These are phyloP conservation scores for Synanthedon vespiformis DNA, from an alignment of 2,888 invertebrate genomes.

Conservation along the genomic window DNA sequence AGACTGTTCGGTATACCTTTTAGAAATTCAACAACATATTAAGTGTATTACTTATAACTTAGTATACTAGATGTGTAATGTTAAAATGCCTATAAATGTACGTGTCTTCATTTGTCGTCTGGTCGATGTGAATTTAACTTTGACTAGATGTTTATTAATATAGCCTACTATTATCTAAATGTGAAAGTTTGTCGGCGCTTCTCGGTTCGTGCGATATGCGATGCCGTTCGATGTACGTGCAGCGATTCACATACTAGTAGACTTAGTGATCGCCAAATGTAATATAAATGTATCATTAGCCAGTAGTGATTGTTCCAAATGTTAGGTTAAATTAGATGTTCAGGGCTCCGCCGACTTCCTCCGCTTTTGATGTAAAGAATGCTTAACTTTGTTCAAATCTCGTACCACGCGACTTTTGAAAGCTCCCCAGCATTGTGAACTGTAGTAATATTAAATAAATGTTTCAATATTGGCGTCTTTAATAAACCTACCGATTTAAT, in stretches of 20 bases:
- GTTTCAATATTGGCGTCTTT: too few species aligned
- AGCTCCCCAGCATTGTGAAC: not conserved
- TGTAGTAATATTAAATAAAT: not conserved
- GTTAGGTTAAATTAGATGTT: slow-evolving; percentile 60
- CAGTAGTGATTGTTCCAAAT: slow-evolving; percentile 68
- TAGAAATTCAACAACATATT: slow-evolving; percentile 46
- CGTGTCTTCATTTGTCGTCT: slow-evolving; percentile 36
- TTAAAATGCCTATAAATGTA: slow-evolving; percentile 17
- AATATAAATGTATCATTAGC: slow-evolving; percentile 65
- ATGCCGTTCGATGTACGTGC: slow-evolving; percentile 22
- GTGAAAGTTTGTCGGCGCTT: slow-evolving; percentile 37
- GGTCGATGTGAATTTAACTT: slow-evolving; percentile 48
- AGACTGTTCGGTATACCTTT: slow-evolving; percentile 78
- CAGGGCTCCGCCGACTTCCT: slow-evolving; percentile 35
- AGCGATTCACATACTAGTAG: slow-evolving; percentile 51
- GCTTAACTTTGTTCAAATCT: not conserved
- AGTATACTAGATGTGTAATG: slow-evolving; percentile 45
- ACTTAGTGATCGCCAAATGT: slow-evolving; percentile 67
- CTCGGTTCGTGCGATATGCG: slow-evolving; percentile 5
- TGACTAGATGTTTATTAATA: slow-evolving; percentile 15
- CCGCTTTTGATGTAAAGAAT: not conserved
- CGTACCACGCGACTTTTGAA: not conserved
- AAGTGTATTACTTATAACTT: slow-evolving; percentile 22
- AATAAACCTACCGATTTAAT: too few species aligned
- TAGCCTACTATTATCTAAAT: slow-evolving; percentile 8